These are phyloP conservation scores for Antechinus stuartii DNA, from an alignment of 2,113 vertebrate species.

Conservation along the genomic window DNA sequence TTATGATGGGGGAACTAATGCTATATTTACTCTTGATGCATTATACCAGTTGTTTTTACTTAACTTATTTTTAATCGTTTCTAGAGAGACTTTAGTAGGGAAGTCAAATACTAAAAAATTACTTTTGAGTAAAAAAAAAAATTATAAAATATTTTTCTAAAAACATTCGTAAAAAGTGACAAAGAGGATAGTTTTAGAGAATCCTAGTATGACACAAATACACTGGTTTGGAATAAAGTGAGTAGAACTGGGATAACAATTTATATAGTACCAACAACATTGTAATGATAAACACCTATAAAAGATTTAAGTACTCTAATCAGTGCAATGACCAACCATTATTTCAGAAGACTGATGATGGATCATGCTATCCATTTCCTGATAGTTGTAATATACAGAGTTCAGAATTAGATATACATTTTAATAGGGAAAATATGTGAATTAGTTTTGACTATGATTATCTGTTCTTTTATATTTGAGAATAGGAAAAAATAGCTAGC, in stretches of 20 bases:
- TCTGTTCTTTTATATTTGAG: background rate
- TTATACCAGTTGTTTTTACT: background rate
- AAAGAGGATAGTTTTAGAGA: background rate
- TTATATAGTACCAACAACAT: background rate
- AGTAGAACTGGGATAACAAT: background rate
- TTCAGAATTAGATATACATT: background rate
- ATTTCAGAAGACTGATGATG: background rate
- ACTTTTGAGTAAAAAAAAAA: background rate
- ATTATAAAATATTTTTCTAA: background rate
- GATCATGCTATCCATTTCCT: background rate
- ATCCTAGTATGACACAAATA: background rate
- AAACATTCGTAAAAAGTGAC: background rate
- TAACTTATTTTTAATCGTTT: background rate
- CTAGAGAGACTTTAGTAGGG: background rate
- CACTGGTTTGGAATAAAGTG: background rate
- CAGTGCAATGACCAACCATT: background rate
- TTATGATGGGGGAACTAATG: background rate
- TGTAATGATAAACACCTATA: background rate
- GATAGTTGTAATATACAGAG: background rate
- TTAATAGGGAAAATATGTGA: background rate
- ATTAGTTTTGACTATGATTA: background rate
- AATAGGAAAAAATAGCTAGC: background rate
- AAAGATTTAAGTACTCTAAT: background rate
- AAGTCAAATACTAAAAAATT: background rate
- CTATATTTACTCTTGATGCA: background rate